Base-by-base conservation (phyloP, 2,888 invertebrate genomes). In the Crematogaster levior region DNA sequence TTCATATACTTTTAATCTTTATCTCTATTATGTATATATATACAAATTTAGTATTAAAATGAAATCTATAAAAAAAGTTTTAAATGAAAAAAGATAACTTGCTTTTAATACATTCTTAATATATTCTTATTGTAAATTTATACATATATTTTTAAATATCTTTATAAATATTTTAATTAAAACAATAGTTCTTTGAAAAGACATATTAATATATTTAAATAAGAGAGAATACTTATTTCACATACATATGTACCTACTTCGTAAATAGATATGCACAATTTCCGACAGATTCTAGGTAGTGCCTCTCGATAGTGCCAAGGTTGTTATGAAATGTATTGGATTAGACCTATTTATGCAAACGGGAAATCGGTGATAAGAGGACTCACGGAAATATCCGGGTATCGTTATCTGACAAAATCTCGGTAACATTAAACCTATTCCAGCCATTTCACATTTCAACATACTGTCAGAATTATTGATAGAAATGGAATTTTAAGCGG, bases 281-380 rank as follows among this genome's bases (percentile, higher is more conserved):
- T 70, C 56, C 30, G 40, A 56, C 34, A 34, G 53, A 30, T 40
- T 56, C 40, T 21, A 56, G 56, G 56, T 77, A 56, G n/a, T n/a
- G n/a, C n/a, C 6, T 43, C 30, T 21, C 10, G 30, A 53, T 40
- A 5, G 12, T 70, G 77, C 24, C 18, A n/a, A 77, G 34, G 43
- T 91, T 90, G 84, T 86, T 86, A 81, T 80, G 70, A 68, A 79
- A 87, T 87, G 77, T 87, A 90, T 89, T 85, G 81, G 81, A 89
- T 91, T 86, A 85, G 84, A 86, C 85, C 85, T 86, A 89, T 87
- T 84, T 63, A 82, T 61, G 37, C 58, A n/a, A 48, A 65, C 24
- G 30, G 70, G 85, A 85, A 83, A 74, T 81, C 40, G 82, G 40
- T 85, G 85, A 82, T 84, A 89, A 88, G 75, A 53, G 82, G 84